Evolutionary conservation across 2,113 vertebrate species (phyloP).

Genomic region (human (Homo sapiens)): GRCh38 chr6:54896501-54897000

Average conservation of each 20-base stretch:
- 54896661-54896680: neutral
- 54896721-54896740: neutral
- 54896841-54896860: constrained; percentile 18
- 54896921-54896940: neutral
- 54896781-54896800: neutral
- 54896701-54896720: neutral
- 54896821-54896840: neutral
- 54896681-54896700: neutral
- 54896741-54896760: neutral
- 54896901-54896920: neutral
- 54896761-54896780: neutral
- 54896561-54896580: neutral
- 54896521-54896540: neutral
- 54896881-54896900: neutral
- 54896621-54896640: neutral
- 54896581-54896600: neutral
- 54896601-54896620: neutral
- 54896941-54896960: neutral
- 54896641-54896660: neutral
- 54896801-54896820: constrained; percentile 5
- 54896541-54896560: neutral
- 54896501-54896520: neutral
- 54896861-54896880: neutral
- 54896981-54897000: neutral
- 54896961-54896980: neutral